A percentile compares a stretch with the other conserved stretches of the same genome.
These are phyloP conservation scores for Hemicrepidius hirtus DNA, from an alignment of 2,888 invertebrate species.

Conservation along the genomic window DNA sequence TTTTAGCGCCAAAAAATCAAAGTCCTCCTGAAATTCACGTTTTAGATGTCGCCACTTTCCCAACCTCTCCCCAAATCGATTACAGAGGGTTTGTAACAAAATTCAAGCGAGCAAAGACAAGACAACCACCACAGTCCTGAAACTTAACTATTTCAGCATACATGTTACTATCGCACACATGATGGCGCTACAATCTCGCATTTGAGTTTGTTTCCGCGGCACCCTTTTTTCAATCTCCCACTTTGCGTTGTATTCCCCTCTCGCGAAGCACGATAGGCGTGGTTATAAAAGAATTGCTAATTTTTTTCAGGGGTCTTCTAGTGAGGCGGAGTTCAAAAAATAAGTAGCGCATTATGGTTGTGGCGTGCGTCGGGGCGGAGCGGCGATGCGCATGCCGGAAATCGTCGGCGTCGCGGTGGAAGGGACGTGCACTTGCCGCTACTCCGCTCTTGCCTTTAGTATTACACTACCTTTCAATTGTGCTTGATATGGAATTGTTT, in stretches of 20 bases:
- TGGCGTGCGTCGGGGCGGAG: conserved; percentile 65
- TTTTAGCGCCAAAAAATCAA: neutral
- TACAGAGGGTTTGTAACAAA: conserved; percentile 18
- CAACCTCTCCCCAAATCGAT: neutral
- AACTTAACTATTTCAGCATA: conserved; percentile 6
- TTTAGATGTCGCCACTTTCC: conserved; percentile 4
- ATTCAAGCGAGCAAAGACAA: neutral
- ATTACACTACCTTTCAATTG: conserved; percentile 36
- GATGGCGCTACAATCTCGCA: conserved; percentile 41
- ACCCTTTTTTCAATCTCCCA: conserved; percentile 49
- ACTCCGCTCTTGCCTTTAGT: conserved; percentile 41
- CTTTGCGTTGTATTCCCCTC: conserved; percentile 56
- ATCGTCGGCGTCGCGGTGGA: conserved; percentile 64
- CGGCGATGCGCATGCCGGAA: conserved; percentile 68
- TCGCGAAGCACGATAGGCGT: conserved; percentile 56
- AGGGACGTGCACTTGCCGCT: conserved; percentile 63
- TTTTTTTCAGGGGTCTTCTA: conserved; percentile 66
- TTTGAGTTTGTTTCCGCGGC: conserved; percentile 21
- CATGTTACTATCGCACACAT: conserved; percentile 29
- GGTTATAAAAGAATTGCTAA: conserved; percentile 61
- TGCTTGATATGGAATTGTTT: conserved; percentile 19
- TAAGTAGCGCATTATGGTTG: conserved; percentile 67
- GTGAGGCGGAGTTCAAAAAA: conserved; percentile 70
- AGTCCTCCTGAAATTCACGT: neutral
- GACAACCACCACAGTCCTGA: neutral